Base-by-base conservation (phyloP, 2,888 invertebrate species). In the Synanthedon myopaeformis region DNA sequence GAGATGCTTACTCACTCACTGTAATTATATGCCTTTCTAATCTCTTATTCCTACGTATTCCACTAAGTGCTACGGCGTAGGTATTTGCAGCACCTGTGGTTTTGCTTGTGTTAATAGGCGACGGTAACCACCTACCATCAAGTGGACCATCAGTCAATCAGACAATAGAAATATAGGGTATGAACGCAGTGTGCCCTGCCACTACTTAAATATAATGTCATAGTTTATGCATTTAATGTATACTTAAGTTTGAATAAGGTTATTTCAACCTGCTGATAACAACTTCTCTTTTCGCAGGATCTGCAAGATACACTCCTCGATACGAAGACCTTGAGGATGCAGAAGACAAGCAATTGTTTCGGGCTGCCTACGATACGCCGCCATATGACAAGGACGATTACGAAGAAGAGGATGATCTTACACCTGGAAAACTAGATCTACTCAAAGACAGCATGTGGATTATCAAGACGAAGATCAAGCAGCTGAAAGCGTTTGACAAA, bases 361-460 rank as follows among this genome's bases (percentile, higher is more conserved):
- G 81, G 42, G 79, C 79, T 0, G 85, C 82, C 2, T 86, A 81
- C 64, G 85, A 84, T 3, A 74, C 81, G 4, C 82, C 79, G 1
- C 58, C 74, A 0, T 82, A 83, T 59, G 70, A 77, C 57, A 71
- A 78, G 49, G 74, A 81, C 4, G 72, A 75, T 42, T 71, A 76
- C 49, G 64, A 75, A 4, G 72, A 79, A 45, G 69, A 74, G 1
- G 68, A 74, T 0, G 75, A 76, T 53, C 56, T 74, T 6, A 63
- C 76, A 2, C 57, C 64, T 0, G 76, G 73, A 59, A 82, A 83
- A 63, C 64, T 85, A 60, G 86, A 84, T 63, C 67, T 85, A 56
- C 65, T 82, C 14, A 84, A 85, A 56, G 85, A 83, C 52, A 79
- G 79, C 0, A 61, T 86, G 55, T 86, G 83, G 85, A 79, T 75